Conservation (phyloP, 1,140 invertebrate species). For the Drosophila virilis region DNA sequence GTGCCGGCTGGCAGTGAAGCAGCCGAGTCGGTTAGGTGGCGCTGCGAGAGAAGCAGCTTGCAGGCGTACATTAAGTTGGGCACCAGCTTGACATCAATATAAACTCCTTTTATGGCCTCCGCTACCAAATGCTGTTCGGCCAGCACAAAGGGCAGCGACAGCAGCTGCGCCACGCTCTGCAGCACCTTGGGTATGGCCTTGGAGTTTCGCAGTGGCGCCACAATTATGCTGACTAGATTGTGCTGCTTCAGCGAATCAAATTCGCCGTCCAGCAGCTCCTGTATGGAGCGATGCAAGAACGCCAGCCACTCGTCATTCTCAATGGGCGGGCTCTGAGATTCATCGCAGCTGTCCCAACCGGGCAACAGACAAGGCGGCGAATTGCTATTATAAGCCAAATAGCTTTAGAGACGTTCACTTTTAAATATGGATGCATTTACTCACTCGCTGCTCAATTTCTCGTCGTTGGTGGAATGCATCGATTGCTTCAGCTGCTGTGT, state of each 20-base stretch:
- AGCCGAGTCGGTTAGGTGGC: constrained; percentile 62
- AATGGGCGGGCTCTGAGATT: constrained; percentile 86
- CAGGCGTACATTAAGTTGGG: constrained; percentile 91
- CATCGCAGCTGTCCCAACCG: constrained; percentile 83
- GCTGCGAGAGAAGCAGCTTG: constrained; percentile 86
- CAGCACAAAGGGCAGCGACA: constrained; percentile 89
- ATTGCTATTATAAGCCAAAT: constrained; percentile 47
- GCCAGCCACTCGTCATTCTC: constrained; percentile 94
- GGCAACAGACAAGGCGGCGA: constrained; percentile 79
- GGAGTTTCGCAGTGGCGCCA: constrained; percentile 88
- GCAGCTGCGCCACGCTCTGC: constrained; percentile 88
- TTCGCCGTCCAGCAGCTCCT: constrained; percentile 90
- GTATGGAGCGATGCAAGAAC: constrained; percentile 89
- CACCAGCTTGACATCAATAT: constrained; percentile 90
- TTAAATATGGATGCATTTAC: constrained; percentile 3
- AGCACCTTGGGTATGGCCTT: constrained; percentile 87
- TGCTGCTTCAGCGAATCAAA: constrained; percentile 89
- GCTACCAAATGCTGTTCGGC: constrained; percentile 86
- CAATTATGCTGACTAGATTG: constrained; percentile 90
- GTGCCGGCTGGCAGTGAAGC: constrained; percentile 48
- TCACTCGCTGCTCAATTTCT: constrained; percentile 78
- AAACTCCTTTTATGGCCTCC: constrained; percentile 86
- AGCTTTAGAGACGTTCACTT: neutral
- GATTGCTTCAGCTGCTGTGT: constrained; percentile 77
- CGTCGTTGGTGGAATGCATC: constrained; percentile 78